Conservation (phyloP, 2,113 vertebrate genomes). For the Chaenocephalus aceratus region DNA sequence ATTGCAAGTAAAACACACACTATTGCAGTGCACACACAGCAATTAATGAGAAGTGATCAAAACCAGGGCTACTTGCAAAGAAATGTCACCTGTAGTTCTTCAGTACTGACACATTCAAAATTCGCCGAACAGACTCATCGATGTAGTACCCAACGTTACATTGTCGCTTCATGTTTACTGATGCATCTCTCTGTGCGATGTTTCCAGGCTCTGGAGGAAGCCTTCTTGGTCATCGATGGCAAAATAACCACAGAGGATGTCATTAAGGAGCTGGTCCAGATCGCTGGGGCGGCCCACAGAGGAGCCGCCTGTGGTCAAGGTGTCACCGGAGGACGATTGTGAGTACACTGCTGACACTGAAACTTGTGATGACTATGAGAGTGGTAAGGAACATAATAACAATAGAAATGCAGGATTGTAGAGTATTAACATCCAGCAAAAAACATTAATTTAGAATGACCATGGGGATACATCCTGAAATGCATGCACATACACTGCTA, state of each 20-base stretch:
- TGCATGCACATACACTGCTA: neutral
- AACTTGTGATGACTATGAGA: neutral
- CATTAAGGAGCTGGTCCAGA: slow-evolving; percentile 95
- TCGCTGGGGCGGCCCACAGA: slow-evolving; percentile 93
- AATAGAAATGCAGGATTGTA: neutral
- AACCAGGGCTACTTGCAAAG: no score
- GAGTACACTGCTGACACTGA: slow-evolving; percentile 60
- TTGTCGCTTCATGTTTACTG: neutral
- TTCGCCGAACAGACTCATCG: neutral
- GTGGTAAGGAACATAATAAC: neutral
- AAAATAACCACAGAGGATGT: slow-evolving; percentile 95
- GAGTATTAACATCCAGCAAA: neutral
- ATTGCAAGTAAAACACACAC: no score
- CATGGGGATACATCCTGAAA: no score
- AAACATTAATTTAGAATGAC: neutral
- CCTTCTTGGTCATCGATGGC: slow-evolving; percentile 95
- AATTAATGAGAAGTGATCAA: no score
- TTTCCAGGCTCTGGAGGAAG: slow-evolving; percentile 94
- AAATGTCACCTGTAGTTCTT: no score
- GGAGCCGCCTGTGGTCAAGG: slow-evolving; percentile 90
- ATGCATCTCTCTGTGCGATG: neutral
- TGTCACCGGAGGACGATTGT: slow-evolving; percentile 98
- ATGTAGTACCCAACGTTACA: neutral
- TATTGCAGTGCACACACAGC: no score
- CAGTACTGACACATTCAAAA: neutral